These are phyloP conservation scores for Cyrtorhinus lividipennis DNA, from an alignment of 1,140 invertebrate species.

Conservation along the genomic window DNA sequence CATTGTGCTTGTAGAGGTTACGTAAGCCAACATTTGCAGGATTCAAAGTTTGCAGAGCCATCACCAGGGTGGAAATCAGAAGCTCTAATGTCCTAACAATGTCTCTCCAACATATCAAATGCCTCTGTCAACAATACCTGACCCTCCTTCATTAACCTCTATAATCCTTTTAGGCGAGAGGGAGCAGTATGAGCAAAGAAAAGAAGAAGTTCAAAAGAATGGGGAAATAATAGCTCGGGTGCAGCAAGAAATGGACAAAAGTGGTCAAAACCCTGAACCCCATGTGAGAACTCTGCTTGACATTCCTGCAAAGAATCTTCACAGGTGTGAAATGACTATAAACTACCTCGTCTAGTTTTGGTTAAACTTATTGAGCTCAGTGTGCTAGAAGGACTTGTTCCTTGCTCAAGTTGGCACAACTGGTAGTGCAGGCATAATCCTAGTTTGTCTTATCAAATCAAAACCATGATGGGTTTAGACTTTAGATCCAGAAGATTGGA, in stretches of 20 bases:
- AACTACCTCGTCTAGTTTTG: not conserved
- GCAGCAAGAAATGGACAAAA: conserved; percentile 15
- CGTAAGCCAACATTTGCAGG: no score
- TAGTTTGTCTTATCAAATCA: not conserved
- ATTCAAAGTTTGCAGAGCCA: no score
- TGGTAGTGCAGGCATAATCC: not conserved
- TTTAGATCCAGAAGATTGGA: not conserved
- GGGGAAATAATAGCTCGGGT: conserved; percentile 17
- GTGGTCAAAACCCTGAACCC: not conserved
- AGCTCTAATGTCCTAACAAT: no score
- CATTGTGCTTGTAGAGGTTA: no score
- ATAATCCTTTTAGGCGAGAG: no score
- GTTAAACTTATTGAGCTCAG: not conserved
- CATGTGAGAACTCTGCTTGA: conserved; percentile 17
- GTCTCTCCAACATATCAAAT: no score
- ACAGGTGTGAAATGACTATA: conserved; percentile 11
- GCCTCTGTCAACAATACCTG: no score
- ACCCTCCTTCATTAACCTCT: no score
- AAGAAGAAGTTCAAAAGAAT: conserved; percentile 15
- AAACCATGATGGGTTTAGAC: not conserved
- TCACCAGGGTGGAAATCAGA: no score
- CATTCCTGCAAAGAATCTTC: conserved; percentile 18
- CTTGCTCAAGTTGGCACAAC: not conserved
- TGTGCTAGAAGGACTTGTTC: not conserved
- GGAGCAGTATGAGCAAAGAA: not conserved